Evolutionary conservation across 2,888 invertebrate species (phyloP), one percentile per base, ranked within the genome.

Genomic region (Malthinus seriepunctatus): DNA sequence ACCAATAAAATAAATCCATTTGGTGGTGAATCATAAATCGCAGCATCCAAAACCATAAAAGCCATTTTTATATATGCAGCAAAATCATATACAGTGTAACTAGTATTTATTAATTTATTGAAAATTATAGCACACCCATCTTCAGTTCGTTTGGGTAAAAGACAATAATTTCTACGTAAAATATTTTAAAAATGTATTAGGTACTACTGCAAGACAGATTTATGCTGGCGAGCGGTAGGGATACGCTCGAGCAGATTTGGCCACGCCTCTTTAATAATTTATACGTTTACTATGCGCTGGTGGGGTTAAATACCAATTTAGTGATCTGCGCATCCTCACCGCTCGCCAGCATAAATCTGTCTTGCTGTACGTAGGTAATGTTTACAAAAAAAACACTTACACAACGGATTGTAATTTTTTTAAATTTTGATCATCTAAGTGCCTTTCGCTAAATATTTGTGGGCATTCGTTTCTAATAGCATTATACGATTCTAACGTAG

Each of bases 1-100:
- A 88, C 86, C 0, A 89, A 78, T 69, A 88, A 85, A 33, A 88
- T 80, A 61, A 85, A 81, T 0, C 88, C 89, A 0, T 83, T 82
- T 8, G 83, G 82, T 1, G 53, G 87, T 2, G 84, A 77, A 47
- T 80, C 79, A 66, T 80, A 78, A 0, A 87, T 73, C 55, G 83
- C 83, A 11, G 82, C 80, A 70, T 88, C 72, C 32, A 71, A 51
- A 2, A 73, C 66, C 68, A 73, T 63, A 51, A 71, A 68, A 11
- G 69, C 23, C 35, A 87, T 73, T 70, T 85, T 87, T 63, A 84
- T 81, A 8, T 84, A 84, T 33, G 82, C 76, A 63, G 84, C 83
- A 60, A 88, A 81, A 69, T 79, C 75, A 73, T 87, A 88, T 68
- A 82, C 82, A 14, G 82, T 82, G 0, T 86, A 83, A 32, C 83